A percentile compares a stretch with the other conserved stretches of the same genome.
These are phyloP conservation scores for Synanthedon tipuliformis DNA, from an alignment of 2,888 invertebrate genomes.

Conservation along the genomic window DNA sequence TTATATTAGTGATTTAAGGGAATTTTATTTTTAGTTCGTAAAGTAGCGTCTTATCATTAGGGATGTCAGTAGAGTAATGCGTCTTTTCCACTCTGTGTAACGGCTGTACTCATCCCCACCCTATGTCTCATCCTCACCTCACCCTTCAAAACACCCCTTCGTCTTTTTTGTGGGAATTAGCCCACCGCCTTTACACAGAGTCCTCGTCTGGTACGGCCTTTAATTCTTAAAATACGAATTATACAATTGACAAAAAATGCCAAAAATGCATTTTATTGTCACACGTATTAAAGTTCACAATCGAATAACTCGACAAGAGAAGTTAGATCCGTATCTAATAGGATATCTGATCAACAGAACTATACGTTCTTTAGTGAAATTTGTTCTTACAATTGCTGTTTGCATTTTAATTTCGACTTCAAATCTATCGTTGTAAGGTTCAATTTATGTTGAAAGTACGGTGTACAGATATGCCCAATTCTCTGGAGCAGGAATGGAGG, in stretches of 20 bases:
- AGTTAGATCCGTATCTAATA: conserved; percentile 51
- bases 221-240: conserved; percentile 45
- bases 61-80: conserved; percentile 29
- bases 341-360: conserved; percentile 38
- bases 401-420: conserved; percentile 15
- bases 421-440: conserved; percentile 14
- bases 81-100: conserved; percentile 30
- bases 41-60: conserved; percentile 17
- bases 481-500: conserved; percentile 37
- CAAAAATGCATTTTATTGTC: conserved; percentile 14
- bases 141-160: conserved; percentile 17
- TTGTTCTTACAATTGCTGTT: conserved; percentile 28
- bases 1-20: background rate
- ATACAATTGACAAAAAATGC: conserved; percentile 11
- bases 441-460: conserved; percentile 15
- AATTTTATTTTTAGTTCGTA: background rate
- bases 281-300: background rate
- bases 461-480: conserved; percentile 26
- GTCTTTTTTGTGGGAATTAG: conserved; percentile 34
- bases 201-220: conserved; percentile 28
- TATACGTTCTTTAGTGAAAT: conserved; percentile 52
- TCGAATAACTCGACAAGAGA: conserved; percentile 6
- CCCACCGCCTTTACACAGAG: conserved; percentile 36
- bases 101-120: conserved; percentile 29
- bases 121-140: conserved; percentile 11